Base-by-base conservation (phyloP, 2,797 vertebrate species). In the Spinus olivaceus region DNA sequence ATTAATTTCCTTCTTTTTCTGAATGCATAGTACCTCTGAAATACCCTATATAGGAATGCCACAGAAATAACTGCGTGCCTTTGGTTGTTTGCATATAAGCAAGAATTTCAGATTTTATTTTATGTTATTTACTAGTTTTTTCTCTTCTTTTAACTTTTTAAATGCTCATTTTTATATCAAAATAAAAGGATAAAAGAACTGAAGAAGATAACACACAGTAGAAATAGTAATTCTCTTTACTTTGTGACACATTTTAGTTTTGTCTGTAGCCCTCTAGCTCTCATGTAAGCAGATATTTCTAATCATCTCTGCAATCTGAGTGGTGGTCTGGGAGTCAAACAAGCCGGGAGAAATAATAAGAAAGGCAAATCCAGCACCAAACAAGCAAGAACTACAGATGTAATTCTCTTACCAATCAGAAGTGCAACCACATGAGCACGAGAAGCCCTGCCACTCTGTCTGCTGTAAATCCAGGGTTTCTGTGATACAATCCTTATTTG, bases 381-480 rank as follows among this genome's bases (percentile, higher is more conserved):
- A 49, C 21, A 92, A 88, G 76, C 35, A 86, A 66, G 44, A 46
- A 30, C 42, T 90, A 24, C 50, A 74, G 28, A 70, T 81, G 46
- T 47, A 91, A 61, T 94, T 93, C 53, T 90, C 53, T 65, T 88
- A 83, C 60, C 72, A 81, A 64, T 71, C 61, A 80, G 32, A 95
- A 92, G 46, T 41, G 67, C 66, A 87, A 42, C 41, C 54, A 21
- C 77, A 64, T 41, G 65, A 90, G 42, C 28, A 65, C 22, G 67
- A 87, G 76, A 95, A 92, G 81, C 65, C 51, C n/a, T 95, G 61
- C 47, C 64, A 73, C 51, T 90, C 44, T 80, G 64, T 53, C 37
- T 63, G 65, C 65, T 90, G 57, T 93, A 95, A 96, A 95, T 93
- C 82, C 85, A 81, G 56, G 56, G 7, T 32, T 67, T 69, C 79